A percentile compares a stretch with the other conserved stretches of the same genome.
phyloP scores from a whole-genome alignment of 2,113 vertebrate species.

The Lota lota region DNA sequence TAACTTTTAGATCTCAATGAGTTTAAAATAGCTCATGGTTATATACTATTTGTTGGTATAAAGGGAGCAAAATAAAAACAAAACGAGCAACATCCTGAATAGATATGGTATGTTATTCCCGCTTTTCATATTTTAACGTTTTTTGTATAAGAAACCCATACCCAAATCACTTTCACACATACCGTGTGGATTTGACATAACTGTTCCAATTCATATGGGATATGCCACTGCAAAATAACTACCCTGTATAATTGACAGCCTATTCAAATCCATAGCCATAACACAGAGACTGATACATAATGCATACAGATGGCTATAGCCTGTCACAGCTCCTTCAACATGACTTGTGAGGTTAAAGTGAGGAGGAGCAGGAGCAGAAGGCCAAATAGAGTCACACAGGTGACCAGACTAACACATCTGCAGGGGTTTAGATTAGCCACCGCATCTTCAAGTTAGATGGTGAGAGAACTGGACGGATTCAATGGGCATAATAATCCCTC shows the following conservation, averaged over 20 bases:
- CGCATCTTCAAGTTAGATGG: conserved; percentile 41
- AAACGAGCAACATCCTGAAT: no score
- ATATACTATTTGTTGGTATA: not conserved
- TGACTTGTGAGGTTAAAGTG: conserved; percentile 8
- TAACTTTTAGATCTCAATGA: not conserved
- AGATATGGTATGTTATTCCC: not conserved
- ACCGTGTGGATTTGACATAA: conserved; percentile 3
- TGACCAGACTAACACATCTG: conserved; percentile 41
- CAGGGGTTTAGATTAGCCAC: conserved; percentile 59
- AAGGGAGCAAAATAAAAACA: not conserved
- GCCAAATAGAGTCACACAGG: conserved; percentile 27
- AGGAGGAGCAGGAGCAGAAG: not conserved
- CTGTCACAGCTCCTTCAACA: conserved; percentile 3
- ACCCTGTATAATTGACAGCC: conserved; percentile 9
- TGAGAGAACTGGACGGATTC: conserved; percentile 44
- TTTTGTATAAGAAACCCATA: not conserved
- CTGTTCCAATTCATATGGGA: conserved; percentile 1
- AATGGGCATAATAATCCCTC: conserved; percentile 42
- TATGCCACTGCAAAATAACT: not conserved
- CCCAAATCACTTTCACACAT: conserved; percentile 12
- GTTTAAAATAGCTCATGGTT: not conserved
- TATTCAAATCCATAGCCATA: conserved; percentile 5
- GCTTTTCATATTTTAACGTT: not conserved
- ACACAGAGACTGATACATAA: conserved; percentile 8
- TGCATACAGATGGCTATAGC: conserved; percentile 5